phyloP scores from a whole-genome alignment of 2,113 vertebrate genomes.

The Channa argus region DNA sequence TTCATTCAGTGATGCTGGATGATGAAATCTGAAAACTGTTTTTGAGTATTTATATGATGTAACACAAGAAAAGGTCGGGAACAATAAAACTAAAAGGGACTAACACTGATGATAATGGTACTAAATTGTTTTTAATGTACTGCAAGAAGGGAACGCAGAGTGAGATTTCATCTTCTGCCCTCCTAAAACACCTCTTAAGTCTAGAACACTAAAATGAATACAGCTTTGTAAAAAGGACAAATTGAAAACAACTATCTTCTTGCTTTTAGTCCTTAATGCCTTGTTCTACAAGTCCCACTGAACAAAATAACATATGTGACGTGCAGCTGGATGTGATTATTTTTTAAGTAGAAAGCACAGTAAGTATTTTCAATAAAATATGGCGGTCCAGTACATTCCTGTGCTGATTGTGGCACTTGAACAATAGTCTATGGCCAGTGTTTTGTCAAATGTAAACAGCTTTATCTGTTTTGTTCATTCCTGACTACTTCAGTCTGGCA shows the following conservation, averaged over 20 bases:
- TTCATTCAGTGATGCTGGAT: slow-evolving; percentile 52
- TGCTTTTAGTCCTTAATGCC: slow-evolving; percentile 47
- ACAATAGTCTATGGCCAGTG: slow-evolving; percentile 33
- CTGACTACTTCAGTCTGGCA: slow-evolving; percentile 41
- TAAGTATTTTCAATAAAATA: slow-evolving; percentile 37
- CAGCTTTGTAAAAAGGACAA: slow-evolving; percentile 48
- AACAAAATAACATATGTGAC: slow-evolving; percentile 28
- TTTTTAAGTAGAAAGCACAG: slow-evolving; percentile 15
- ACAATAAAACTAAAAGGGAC: slow-evolving; percentile 3
- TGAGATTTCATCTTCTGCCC: slow-evolving; percentile 46
- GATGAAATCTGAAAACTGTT: slow-evolving; percentile 7
- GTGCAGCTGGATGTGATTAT: not conserved
- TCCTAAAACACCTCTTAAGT: slow-evolving; percentile 21
- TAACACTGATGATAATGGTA: slow-evolving; percentile 31
- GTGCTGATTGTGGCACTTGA: slow-evolving; percentile 66
- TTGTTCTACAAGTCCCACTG: slow-evolving; percentile 29
- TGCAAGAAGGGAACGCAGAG: slow-evolving; percentile 30
- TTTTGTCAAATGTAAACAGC: slow-evolving; percentile 62
- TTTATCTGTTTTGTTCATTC: slow-evolving; percentile 30
- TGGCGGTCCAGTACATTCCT: slow-evolving; percentile 58
- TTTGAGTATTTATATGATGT: slow-evolving; percentile 17
- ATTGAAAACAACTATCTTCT: slow-evolving; percentile 37
- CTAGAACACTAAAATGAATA: slow-evolving; percentile 42
- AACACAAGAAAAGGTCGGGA: slow-evolving; percentile 17
- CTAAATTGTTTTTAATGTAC: slow-evolving; percentile 60